Conservation (phyloP, 2,113 vertebrate species). For the Saguinus midas region DNA sequence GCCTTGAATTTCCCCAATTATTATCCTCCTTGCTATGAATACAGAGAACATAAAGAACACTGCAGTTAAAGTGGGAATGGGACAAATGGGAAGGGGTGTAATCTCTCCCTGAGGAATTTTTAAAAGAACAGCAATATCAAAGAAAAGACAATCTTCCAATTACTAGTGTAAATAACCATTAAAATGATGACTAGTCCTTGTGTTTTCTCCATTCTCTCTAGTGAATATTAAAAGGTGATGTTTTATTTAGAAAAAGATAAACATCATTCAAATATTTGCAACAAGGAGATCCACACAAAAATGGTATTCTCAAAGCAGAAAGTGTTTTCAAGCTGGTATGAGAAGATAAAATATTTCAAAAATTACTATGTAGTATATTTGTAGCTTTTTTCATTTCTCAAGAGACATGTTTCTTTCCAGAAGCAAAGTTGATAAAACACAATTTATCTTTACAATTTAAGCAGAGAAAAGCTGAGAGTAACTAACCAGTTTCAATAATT, state of each 20-base stretch:
- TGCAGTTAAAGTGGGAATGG: not conserved
- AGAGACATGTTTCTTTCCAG: conserved; percentile 45
- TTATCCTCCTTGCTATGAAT: not conserved
- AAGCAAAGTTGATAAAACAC: conserved; percentile 65
- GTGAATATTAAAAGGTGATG: not conserved
- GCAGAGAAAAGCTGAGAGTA: conserved; percentile 69
- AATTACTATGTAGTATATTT: conserved; percentile 22
- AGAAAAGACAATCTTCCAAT: conserved; percentile 28
- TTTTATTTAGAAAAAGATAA: conserved; percentile 61
- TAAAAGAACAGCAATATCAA: not conserved
- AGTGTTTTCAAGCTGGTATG: conserved; percentile 35
- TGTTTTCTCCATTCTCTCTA: conserved; percentile 36
- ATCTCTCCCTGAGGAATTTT: not conserved
- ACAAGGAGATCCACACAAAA: not conserved
- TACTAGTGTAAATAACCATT: conserved; percentile 18
- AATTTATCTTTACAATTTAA: conserved; percentile 76
- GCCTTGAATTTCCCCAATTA: not conserved
- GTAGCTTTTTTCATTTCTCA: conserved; percentile 43
- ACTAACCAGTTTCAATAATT: conserved; percentile 51
- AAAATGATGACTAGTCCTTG: not conserved
- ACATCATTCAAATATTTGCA: conserved; percentile 49
- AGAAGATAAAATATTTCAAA: conserved; percentile 60
- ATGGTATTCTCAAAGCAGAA: conserved; percentile 50
- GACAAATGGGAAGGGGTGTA: not conserved
- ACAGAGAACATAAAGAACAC: not conserved